Base-by-base conservation (phyloP, 2,113 vertebrate genomes). In the Acanthochromis polyacanthus region DNA sequence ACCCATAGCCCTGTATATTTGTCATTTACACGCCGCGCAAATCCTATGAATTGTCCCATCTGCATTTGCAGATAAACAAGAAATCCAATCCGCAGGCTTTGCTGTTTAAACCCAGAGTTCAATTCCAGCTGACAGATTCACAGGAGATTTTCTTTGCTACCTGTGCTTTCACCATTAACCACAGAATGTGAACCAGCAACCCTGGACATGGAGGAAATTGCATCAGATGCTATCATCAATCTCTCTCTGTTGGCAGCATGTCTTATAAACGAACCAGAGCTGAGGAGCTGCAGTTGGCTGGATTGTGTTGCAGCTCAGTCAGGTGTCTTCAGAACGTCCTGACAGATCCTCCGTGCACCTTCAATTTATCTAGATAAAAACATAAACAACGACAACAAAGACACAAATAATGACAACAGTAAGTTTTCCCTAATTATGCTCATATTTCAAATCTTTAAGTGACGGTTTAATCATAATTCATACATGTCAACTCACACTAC, bases 181-280 rank as follows among this genome's bases (percentile, higher is more conserved):
- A 56, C 68, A 74, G 82, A 90, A 76, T 84, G 86, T 83, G 85
- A 89, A 86, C 88, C 84, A 88, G 82, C 81, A 85, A 82, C 79
- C 68, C 78, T 82, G 85, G 88, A 91, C 84, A 82, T 71, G 61
- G 66, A 88, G 74, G 86, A 92, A 91, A 93, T 93, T 92, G 84
- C 89, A 88, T 88, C 78, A 88, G 93, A 89, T 89, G 88, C 82
- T 89, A 92, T 94, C 92, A 86, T 91, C 85, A 88, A 87, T 89
- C 91, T 89, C 86, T 86, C 83, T 90, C 82, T 90, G 87, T 67
- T 77, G 87, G 83, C 77, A 88, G 71, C 78, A 76, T 76, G 87
- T 89, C 84, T 86, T 85, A 69, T 67, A 87, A 88, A 88, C 78
- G 53, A 62, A 53, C 48, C 36, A 23, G 71, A 80, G 81, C 74